Evolutionary conservation across 2,888 invertebrate genomes (phyloP).

Genomic region (Neocrepidodera transversa): DNA sequence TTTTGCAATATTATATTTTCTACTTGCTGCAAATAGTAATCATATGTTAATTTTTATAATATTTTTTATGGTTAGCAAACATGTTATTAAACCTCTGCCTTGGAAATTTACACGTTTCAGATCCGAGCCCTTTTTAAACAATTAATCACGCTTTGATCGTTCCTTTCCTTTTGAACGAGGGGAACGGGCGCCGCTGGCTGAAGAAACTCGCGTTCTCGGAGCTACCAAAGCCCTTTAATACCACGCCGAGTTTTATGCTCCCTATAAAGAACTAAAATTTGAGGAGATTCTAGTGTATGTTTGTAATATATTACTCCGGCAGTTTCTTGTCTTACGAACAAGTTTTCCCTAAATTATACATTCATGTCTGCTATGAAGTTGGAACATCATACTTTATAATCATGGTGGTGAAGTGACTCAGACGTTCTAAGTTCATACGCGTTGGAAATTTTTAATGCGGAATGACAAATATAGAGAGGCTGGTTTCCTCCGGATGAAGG

Average conservation of each 20-base stretch:
- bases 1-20: too few species aligned
- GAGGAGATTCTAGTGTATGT: conserved; percentile 45
- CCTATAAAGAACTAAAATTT: conserved; percentile 50
- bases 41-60: too few species aligned
- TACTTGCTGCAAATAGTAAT: too few species aligned
- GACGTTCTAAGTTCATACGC: conserved; percentile 32
- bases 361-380: conserved; percentile 37
- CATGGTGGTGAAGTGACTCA: conserved; percentile 34
- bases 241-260: conserved; percentile 47
- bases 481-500: conserved; percentile 16
- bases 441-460: conserved; percentile 32
- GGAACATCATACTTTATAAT: conserved; percentile 38
- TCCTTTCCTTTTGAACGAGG: too few species aligned
- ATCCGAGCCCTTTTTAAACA: too few species aligned
- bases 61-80: too few species aligned
- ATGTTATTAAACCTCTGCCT: too few species aligned
- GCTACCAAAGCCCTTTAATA: conserved; percentile 43
- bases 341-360: conserved; percentile 35
- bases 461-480: conserved; percentile 23
- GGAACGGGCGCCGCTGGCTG: background rate
- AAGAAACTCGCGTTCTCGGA: background rate
- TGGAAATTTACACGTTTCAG: too few species aligned
- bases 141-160: too few species aligned
- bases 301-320: conserved; percentile 45
- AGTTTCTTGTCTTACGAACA: conserved; percentile 33